phyloP scores from a whole-genome alignment of 2,888 invertebrate species.

The Trachelus tabidus region DNA sequence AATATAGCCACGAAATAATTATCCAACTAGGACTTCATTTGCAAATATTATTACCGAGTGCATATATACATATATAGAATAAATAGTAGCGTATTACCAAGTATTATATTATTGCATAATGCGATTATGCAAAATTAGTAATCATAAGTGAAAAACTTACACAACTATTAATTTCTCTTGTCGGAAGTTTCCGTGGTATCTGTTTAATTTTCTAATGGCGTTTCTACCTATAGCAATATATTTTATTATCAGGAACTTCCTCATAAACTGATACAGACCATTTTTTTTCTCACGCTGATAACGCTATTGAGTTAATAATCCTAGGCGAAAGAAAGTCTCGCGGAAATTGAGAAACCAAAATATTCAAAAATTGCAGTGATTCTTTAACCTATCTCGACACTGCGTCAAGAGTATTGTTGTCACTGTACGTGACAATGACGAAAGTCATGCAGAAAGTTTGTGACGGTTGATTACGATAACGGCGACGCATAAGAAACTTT shows the following conservation, averaged over 20 bases:
- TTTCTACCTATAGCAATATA: neutral
- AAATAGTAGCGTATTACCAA: too few relatives aligned
- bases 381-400: neutral
- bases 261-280: neutral
- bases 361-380: neutral
- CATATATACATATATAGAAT: too few relatives aligned
- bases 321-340: neutral
- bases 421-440: neutral
- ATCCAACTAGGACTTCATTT: too few relatives aligned
- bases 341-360: neutral
- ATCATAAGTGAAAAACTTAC: neutral
- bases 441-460: neutral
- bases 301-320: neutral
- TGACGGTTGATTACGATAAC: neutral
- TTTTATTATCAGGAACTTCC: neutral
- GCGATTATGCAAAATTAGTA: neutral
- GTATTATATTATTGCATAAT: neutral
- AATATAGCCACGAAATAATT: neutral
- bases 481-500: neutral
- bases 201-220: neutral
- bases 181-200: neutral
- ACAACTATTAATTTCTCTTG: neutral
- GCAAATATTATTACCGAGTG: too few relatives aligned
- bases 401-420: neutral
- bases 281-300: neutral